These are phyloP conservation scores for Ichneumoninae sp. DNA, from an alignment of 2,888 invertebrate species.

Conservation along the genomic window DNA sequence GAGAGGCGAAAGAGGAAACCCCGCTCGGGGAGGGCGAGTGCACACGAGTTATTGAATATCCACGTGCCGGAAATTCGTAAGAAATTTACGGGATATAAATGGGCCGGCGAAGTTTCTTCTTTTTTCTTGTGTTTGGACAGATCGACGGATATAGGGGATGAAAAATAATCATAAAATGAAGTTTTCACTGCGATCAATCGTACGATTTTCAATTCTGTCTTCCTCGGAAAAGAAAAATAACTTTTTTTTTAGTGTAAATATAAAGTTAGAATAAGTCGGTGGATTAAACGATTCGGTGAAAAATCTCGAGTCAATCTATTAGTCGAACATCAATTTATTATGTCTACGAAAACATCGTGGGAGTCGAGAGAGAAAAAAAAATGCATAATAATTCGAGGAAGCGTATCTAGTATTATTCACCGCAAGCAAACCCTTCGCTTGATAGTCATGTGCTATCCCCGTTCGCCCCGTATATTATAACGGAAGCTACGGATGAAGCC, in stretches of 20 bases:
- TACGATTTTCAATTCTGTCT: not conserved
- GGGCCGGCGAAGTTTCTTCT: constrained; percentile 10
- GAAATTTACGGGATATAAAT: not conserved
- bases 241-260: too few relatives aligned
- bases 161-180: constrained; percentile 4
- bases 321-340: constrained; percentile 14
- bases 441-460: constrained; percentile 33
- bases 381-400: constrained; percentile 27
- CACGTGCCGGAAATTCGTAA: constrained; percentile 36
- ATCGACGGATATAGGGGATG: constrained; percentile 6
- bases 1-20: constrained; percentile 22
- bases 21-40: constrained; percentile 30
- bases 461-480: constrained; percentile 47
- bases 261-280: not conserved
- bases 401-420: constrained; percentile 12
- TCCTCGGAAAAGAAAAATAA: too few relatives aligned
- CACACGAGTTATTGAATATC: constrained; percentile 39
- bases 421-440: constrained; percentile 36
- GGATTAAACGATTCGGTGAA: not conserved
- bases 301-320: constrained; percentile 20
- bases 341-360: constrained; percentile 38
- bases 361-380: constrained; percentile 33
- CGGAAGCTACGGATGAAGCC: constrained; percentile 66
- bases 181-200: not conserved
- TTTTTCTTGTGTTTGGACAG: constrained; percentile 9